Percentiles rank a stretch among this genome's conserved stretches.
phyloP scores from a whole-genome alignment of 1,140 invertebrate genomes.

The Ctenoplectra terminalis region DNA sequence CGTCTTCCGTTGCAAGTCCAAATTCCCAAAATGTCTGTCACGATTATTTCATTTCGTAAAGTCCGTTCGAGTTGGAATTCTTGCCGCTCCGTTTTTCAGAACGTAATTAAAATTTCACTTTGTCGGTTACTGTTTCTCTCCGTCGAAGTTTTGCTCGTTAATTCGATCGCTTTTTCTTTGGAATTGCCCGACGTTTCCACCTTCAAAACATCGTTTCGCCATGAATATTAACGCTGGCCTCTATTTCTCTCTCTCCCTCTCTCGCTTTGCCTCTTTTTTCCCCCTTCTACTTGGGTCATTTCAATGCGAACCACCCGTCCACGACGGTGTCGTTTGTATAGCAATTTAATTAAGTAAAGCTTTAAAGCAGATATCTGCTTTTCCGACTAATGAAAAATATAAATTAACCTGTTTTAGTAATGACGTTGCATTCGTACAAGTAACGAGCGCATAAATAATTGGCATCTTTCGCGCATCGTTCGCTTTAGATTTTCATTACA shows the following conservation, averaged over 20 bases:
- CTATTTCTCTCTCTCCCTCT: background rate
- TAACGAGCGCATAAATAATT: conserved; percentile 17
- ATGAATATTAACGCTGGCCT: conserved; percentile 13
- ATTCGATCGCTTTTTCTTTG: background rate
- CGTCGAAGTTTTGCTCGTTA: background rate
- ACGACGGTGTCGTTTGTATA: conserved; percentile 38
- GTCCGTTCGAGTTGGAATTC: background rate
- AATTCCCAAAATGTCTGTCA: conserved; percentile 38
- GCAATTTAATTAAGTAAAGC: conserved; percentile 51
- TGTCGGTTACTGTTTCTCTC: background rate
- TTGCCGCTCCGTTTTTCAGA: background rate
- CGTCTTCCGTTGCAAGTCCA: conserved; percentile 20
- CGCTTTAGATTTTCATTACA: background rate
- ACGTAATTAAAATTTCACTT: conserved; percentile 18
- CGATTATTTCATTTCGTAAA: background rate
- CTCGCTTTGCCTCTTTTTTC: background rate
- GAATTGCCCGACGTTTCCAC: background rate
- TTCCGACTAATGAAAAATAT: conserved; percentile 48
- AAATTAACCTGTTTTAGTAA: conserved; percentile 37
- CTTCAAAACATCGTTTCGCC: conserved; percentile 9
- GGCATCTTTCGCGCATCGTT: background rate
- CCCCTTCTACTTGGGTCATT: conserved; percentile 7
- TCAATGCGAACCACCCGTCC: conserved; percentile 13
- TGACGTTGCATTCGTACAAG: background rate
- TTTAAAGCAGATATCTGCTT: conserved; percentile 22